These are phyloP conservation scores for Anguilla rostrata DNA, from an alignment of 2,113 vertebrate genomes.

Conservation along the genomic window DNA sequence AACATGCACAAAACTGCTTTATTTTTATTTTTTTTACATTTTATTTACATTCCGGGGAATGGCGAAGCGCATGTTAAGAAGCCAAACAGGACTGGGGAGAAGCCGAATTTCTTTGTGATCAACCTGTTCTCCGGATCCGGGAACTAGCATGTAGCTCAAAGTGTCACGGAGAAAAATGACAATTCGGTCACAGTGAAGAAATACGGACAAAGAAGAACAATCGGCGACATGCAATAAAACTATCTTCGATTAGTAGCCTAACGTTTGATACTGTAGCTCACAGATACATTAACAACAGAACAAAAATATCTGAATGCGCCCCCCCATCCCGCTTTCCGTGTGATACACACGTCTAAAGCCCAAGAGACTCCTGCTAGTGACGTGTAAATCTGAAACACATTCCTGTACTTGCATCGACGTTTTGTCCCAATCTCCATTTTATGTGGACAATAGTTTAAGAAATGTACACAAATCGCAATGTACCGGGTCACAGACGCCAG, in stretches of 20 bases:
- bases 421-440: constrained; percentile 4
- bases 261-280: not conserved
- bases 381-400: constrained; percentile 31
- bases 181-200: not conserved
- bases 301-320: not conserved
- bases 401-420: constrained; percentile 30
- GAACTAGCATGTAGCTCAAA: not conserved
- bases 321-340: not conserved
- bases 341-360: constrained; percentile 8
- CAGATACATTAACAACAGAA: not conserved
- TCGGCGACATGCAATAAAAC: not conserved
- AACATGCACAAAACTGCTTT: not conserved
- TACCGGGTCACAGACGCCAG: not conserved
- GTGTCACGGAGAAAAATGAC: constrained; percentile 5
- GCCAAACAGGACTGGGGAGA: not conserved
- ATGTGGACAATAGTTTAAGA: not conserved
- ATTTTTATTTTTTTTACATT: no score
- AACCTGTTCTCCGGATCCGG: constrained; percentile 10
- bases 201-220: not conserved
- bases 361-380: constrained; percentile 14
- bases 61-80: not conserved
- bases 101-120: constrained; percentile 5
- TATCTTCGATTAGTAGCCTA: not conserved
- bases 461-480: not conserved
- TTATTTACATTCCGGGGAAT: not conserved